Base-by-base conservation (phyloP, 2,113 vertebrate species). In the Onychostoma macrolepis region DNA sequence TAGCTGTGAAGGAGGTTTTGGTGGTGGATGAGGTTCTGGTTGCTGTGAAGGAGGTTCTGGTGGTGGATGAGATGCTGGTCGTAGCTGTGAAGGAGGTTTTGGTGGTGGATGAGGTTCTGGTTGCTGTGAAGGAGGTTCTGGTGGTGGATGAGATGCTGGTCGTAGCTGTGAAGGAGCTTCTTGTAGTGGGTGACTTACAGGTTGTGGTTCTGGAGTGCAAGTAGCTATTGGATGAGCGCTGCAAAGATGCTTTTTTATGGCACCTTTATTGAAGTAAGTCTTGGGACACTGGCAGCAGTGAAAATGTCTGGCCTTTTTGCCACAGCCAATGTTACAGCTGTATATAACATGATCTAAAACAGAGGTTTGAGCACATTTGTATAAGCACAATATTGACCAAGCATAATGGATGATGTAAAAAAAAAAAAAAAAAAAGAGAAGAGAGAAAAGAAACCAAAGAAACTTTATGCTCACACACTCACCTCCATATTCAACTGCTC, bases 331-430 rank as follows among this genome's bases (percentile, higher is more conserved):
- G 21, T 26, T 26, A 76, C 72, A 76, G 36, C 24, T 76, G 72
- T 76, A 76, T 43, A 76, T 76, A 15, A 76, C 72, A 38, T n/a
- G 2, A 45, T 76, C 72, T 76, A 76, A 45, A 75, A n/a, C n/a
- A n/a, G n/a, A n/a, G n/a, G n/a, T n/a, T n/a, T n/a, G n/a, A n/a
- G n/a, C n/a, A n/a, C n/a, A n/a, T n/a, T n/a, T n/a, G n/a, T n/a
- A n/a, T n/a, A n/a, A n/a, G n/a, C n/a, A n/a, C n/a, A n/a, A n/a
- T n/a, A n/a, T n/a, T n/a, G n/a, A n/a, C n/a, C n/a, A n/a, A n/a
- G n/a, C n/a, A 45, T 12, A 43, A 75, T n/a, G n/a, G n/a, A 69
- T n/a, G n/a, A n/a, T n/a, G 26, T 12, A 43, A 75, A 69, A 5
- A 24, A n/a, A n/a, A n/a, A n/a, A n/a, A n/a, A n/a, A n/a, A n/a